Evolutionary conservation across 2,797 vertebrate genomes (phyloP).

Genomic region (Leptatherina wallacei): DNA sequence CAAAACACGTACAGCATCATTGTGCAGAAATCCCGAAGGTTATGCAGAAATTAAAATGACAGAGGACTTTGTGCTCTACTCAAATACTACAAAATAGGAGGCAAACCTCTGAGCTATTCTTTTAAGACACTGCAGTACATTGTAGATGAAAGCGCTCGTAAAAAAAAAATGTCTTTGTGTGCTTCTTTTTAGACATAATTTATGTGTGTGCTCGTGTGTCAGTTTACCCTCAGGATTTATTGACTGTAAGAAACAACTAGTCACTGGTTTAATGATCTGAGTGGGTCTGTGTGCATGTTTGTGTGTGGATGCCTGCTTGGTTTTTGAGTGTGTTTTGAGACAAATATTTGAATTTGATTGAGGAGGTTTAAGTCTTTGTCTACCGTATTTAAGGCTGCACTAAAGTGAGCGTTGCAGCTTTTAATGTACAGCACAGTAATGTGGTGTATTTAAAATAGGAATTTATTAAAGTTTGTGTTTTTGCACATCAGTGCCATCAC

Average conservation of each 20-base stretch:
- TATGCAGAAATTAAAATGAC: conserved; percentile 20
- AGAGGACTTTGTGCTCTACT: conserved; percentile 14
- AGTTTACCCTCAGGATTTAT: conserved; percentile 64
- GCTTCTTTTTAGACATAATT: conserved; percentile 58
- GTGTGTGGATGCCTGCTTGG: conserved; percentile 13
- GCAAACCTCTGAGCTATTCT: conserved; percentile 16
- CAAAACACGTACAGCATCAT: conserved; percentile 16
- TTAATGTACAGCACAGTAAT: conserved; percentile 1
- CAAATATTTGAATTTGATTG: conserved; percentile 21
- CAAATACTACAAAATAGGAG: conserved; percentile 6
- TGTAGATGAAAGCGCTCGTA: conserved; percentile 48
- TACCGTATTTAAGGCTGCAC: not conserved
- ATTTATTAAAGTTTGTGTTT: conserved; percentile 3
- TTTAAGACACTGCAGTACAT: conserved; percentile 38
- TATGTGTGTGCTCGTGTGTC: conserved; percentile 44
- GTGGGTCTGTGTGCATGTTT: conserved; percentile 36
- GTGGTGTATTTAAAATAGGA: not conserved
- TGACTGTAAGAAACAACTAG: conserved; percentile 61
- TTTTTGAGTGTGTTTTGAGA: conserved; percentile 15
- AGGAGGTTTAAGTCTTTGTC: conserved; percentile 21
- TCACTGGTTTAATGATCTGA: conserved; percentile 59
- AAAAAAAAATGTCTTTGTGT: conserved; percentile 33
- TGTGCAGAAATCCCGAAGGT: conserved; percentile 1
- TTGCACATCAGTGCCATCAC: conserved; percentile 90
- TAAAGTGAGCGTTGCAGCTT: conserved; percentile 8